These are phyloP conservation scores for Hydrocynus forskahlii DNA, from an alignment of 2,797 vertebrate species.

Conservation along the genomic window DNA sequence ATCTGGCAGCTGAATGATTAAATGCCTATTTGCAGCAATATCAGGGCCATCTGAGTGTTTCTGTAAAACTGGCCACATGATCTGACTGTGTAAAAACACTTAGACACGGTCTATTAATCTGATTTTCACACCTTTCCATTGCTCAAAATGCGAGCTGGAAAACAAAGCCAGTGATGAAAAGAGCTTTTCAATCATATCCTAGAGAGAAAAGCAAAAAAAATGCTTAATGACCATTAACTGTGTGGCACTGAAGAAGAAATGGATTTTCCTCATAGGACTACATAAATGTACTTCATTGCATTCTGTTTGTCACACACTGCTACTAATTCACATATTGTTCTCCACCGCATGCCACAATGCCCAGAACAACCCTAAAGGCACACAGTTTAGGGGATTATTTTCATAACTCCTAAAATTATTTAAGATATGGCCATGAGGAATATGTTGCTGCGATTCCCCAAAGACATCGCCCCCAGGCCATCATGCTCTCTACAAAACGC, in stretches of 20 bases:
- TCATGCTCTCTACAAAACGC: conserved; percentile 12
- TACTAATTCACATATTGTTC: not conserved
- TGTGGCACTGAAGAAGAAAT: not conserved
- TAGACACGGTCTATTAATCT: conserved; percentile 33
- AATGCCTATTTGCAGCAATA: conserved; percentile 5
- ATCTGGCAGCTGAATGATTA: conserved; percentile 8
- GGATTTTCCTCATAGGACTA: not conserved
- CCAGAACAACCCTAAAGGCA: conserved; percentile 25
- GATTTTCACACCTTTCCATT: conserved; percentile 25
- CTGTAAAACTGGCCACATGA: conserved; percentile 3
- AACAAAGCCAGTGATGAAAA: conserved; percentile 12
- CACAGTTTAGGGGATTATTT: conserved; percentile 34
- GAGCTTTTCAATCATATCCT: not conserved
- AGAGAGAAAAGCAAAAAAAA: not conserved
- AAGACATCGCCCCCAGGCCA: conserved; percentile 38
- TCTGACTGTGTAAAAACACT: not conserved
- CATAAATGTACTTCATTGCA: not conserved
- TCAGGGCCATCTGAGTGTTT: conserved; percentile 22
- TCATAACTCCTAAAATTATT: conserved; percentile 47
- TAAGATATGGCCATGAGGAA: conserved; percentile 37
- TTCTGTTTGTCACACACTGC: not conserved
- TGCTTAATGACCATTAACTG: not conserved
- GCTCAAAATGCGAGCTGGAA: conserved; percentile 12
- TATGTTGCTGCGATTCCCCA: conserved; percentile 54
- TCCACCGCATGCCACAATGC: not conserved